Conservation (phyloP, 2,113 vertebrate species). For the Nibea coibor region DNA sequence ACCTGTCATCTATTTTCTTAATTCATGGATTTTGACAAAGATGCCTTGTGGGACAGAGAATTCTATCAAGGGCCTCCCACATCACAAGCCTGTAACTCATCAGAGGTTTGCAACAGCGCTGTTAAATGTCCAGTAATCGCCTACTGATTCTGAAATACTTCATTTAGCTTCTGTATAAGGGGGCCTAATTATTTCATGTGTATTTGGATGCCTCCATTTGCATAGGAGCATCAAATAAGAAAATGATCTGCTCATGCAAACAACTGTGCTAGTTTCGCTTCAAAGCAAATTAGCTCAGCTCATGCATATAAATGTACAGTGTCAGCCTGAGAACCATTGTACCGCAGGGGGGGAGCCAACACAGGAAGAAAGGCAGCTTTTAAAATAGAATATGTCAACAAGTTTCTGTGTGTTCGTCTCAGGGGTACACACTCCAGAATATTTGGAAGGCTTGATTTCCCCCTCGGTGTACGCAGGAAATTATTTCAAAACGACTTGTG, state of each 20-base stretch:
- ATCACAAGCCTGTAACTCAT: neutral
- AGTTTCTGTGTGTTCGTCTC: neutral
- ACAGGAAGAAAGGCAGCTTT: neutral
- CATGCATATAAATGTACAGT: constrained; percentile 43
- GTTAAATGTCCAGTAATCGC: constrained; percentile 1
- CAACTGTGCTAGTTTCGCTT: constrained; percentile 4
- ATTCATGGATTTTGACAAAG: constrained; percentile 7
- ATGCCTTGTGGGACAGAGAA: neutral
- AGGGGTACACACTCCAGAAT: constrained; percentile 15
- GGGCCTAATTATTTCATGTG: constrained; percentile 15
- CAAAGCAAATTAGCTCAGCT: constrained; percentile 39
- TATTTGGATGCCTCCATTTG: constrained; percentile 27
- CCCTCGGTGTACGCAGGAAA: neutral
- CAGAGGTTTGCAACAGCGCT: neutral
- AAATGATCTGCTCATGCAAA: constrained; percentile 30
- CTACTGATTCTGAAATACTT: neutral
- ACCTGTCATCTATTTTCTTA: neutral
- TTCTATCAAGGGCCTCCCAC: neutral
- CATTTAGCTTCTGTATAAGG: neutral
- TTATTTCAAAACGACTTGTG: neutral
- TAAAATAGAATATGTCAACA: constrained; percentile 42
- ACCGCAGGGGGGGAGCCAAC: constrained; percentile 1
- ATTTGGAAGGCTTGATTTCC: neutral
- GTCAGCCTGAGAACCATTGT: constrained; percentile 22
- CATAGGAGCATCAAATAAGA: constrained; percentile 25